Base-by-base conservation (phyloP, 2,888 invertebrate species). In the Idaea biselata region DNA sequence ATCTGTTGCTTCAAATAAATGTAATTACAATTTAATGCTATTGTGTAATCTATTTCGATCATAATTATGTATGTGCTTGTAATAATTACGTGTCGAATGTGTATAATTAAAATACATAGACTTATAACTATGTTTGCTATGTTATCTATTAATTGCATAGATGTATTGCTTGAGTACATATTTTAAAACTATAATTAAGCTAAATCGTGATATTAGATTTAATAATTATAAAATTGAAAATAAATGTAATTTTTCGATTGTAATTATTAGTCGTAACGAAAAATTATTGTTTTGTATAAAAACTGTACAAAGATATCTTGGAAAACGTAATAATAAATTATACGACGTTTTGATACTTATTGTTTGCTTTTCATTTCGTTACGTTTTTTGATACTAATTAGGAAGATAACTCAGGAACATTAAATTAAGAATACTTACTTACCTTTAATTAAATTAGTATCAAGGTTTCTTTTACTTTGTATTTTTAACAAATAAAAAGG, bases 141-240 rank as follows among this genome's bases (percentile, higher is more conserved):
- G 87, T 89, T 88, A 88, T 83, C 68, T 79, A 86, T 86, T 79
- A 81, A 80, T 79, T 79, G 83, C 82, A 82, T 88, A 83, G 78
- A 81, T 80, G 83, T 88, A 85, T 85, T 73, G 91, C 90, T 90
- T 91, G 76, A 84, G 82, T 87, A 88, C 80, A 81, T 89, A 86
- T 87, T 83, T 84, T 78, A 84, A 80, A 64, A 84, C 84, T 84
- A 84, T 84, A 84, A 86, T 84, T 92, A 92, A 92, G 92, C 89
- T 92, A 91, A 91, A 92, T 91, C 91, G 92, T 92, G 92, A 92
- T 92, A 92, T 87, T 92, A 92, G 92, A 87, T 87, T 83, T 88
- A 92, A 89, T 86, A 87, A 89, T 89, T 87, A 87, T 89, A 86
- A 90, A 91, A 85, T 88, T 87, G 82, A 85, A 88, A 89, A 88